Evolutionary conservation across 2,888 invertebrate genomes (phyloP), one percentile per base, ranked within the genome.

Genomic region (Metellina segmentata): DNA sequence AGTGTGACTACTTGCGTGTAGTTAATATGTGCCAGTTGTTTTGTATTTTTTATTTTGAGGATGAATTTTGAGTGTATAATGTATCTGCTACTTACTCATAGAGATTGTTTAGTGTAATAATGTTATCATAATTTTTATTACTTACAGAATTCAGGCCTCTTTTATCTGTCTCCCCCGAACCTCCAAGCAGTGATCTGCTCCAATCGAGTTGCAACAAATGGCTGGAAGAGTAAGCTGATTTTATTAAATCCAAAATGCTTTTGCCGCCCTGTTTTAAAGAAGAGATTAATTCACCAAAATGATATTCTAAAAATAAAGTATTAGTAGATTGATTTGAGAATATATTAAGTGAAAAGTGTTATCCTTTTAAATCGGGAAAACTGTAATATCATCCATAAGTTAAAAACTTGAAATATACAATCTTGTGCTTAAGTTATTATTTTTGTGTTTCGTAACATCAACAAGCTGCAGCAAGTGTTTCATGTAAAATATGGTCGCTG

Each of bases 201-300:
- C 81, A 82, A 61, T 61, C 61, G n/a, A 89, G 81, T 8, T 89
- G 81, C 34, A 81, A 75, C 69, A 49, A 78, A 48, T 92, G 92
- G 92, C 49, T 92, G 16, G 20, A 89, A 34, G 77, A 92, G 92
- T 92, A 71, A 89, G 81, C n/a, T 51, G 34, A 34, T 34, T 48
- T 79, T 53, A 34, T 74, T 51, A 71, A 74, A 16, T 51, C 79
- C 51, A 4, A 34, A 34, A 34, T 61, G 16, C 6, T 16, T 7
- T 61, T 61, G 6, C 9, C 61, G 11, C 7, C 9, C 4, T 5
- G 16, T 0, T 61, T 61, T 61, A 61, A 61, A 16, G 11, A 5
- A 9, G 9, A 61, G 11, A 5, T 61, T 1, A 61, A 61, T 11
- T 61, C 34, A 34, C 4, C n/a, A n/a, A 34, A 34, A 34, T 34